A percentile compares a stretch with the other conserved stretches of the same genome.
phyloP scores from a whole-genome alignment of 2,888 invertebrate genomes.

The Coelinius sp. region DNA sequence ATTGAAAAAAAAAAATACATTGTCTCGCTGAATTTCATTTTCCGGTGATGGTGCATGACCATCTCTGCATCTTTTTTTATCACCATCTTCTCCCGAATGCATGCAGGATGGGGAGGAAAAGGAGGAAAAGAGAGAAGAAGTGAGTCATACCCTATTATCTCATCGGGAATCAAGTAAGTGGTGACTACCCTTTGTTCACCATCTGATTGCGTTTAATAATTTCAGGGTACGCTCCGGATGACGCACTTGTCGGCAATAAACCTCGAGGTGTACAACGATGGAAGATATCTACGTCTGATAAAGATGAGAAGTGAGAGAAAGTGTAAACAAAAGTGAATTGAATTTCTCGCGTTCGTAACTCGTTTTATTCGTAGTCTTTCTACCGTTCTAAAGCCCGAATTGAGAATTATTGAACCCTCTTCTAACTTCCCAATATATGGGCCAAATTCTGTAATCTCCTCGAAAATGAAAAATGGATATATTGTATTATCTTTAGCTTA shows the following conservation, averaged over 20 bases:
- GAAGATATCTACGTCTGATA: conserved; percentile 21
- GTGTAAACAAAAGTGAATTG: neutral
- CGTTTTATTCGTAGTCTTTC: neutral
- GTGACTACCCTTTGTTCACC: conserved; percentile 35
- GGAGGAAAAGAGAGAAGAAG: neutral
- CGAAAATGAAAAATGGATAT: no score
- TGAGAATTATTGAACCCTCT: no score
- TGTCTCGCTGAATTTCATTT: conserved; percentile 62
- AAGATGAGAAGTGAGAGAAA: neutral
- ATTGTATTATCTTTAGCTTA: no score
- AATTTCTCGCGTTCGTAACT: neutral
- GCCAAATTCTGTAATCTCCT: no score
- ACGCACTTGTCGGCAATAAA: conserved; percentile 40
- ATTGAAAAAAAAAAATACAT: conserved; percentile 3
- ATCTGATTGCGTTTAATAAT: conserved; percentile 60
- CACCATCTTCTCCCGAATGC: conserved; percentile 36
- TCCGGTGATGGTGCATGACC: conserved; percentile 54
- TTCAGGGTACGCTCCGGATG: conserved; percentile 55
- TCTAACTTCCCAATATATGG: no score
- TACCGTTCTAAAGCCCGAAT: neutral
- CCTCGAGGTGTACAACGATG: conserved; percentile 25
- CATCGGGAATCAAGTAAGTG: conserved; percentile 65
- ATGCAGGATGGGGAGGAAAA: conserved; percentile 8
- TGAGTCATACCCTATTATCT: conserved; percentile 57
- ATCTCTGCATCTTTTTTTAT: conserved; percentile 25